A percentile compares a stretch with the other conserved stretches of the same genome.
phyloP scores from a whole-genome alignment of 2,113 vertebrate genomes.

The Upupa epops region DNA sequence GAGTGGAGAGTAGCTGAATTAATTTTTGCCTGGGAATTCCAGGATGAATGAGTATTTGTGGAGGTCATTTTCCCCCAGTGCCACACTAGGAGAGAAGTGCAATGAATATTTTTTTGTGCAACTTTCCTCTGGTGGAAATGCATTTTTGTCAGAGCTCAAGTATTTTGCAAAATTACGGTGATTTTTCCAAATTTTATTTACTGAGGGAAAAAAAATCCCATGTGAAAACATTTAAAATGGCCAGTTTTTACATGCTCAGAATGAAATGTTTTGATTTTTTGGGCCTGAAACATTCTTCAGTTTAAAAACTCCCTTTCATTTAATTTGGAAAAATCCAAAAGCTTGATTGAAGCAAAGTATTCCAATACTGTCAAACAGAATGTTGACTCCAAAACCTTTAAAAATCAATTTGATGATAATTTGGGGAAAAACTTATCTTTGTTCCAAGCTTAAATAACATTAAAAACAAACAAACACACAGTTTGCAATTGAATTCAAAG shows the following conservation, averaged over 20 bases:
- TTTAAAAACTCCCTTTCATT: constrained; percentile 59
- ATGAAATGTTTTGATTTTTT: constrained; percentile 64
- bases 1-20: not conserved
- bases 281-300: constrained; percentile 35
- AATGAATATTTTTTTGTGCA: not conserved
- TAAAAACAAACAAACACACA: constrained; percentile 54
- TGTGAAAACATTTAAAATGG: constrained; percentile 37
- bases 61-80: not conserved
- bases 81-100: not conserved
- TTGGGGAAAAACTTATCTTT: constrained; percentile 48
- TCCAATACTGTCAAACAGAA: not conserved
- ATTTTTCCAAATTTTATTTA: constrained; percentile 40
- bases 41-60: not conserved
- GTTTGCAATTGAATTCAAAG: not conserved
- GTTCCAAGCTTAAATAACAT: constrained; percentile 18
- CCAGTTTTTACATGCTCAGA: constrained; percentile 63
- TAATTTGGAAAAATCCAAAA: constrained; percentile 37
- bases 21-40: not conserved
- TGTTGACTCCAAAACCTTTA: constrained; percentile 48
- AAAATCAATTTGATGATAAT: constrained; percentile 63
- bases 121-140: not conserved
- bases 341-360: constrained; percentile 27
- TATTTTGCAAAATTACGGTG: constrained; percentile 14
- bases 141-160: not conserved
- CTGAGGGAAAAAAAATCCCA: not conserved